Evolutionary conservation across 1,140 invertebrate species (phyloP).

Genomic region (Eufriesea mexicana): DNA sequence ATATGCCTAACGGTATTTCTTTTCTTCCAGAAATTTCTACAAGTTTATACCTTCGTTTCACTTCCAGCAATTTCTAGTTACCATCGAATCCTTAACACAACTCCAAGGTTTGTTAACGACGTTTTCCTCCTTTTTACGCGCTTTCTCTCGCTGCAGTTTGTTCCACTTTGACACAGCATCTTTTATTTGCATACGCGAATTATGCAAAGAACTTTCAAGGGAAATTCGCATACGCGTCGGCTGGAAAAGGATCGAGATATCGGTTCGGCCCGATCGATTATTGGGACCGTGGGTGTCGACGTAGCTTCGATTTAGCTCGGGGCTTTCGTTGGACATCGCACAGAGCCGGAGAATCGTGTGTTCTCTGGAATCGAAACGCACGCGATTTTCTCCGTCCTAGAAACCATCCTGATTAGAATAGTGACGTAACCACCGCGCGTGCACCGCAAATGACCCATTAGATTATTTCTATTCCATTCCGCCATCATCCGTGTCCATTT

Average conservation of each 20-base stretch:
- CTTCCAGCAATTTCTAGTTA: not conserved
- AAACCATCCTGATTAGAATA: conserved; percentile 28
- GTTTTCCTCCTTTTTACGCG: conserved; percentile 25
- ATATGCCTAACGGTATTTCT: too few species aligned
- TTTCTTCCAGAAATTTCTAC: not conserved
- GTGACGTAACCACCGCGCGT: conserved; percentile 25
- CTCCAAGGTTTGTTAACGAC: not conserved
- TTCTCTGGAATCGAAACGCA: conserved; percentile 4
- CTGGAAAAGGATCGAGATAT: not conserved
- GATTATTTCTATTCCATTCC: conserved; percentile 5
- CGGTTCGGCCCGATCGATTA: not conserved
- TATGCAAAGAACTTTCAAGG: conserved; percentile 44
- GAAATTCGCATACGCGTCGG: not conserved
- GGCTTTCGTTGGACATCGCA: not conserved
- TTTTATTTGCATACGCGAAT: conserved; percentile 31
- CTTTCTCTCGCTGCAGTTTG: conserved; percentile 38
- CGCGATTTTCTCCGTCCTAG: conserved; percentile 40
- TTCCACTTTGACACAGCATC: conserved; percentile 21
- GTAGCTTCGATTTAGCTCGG: not conserved
- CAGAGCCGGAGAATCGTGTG: not conserved
- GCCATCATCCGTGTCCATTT: not conserved
- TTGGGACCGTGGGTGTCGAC: not conserved
- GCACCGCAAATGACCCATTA: conserved; percentile 30
- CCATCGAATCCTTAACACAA: not conserved
- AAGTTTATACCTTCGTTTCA: not conserved